A percentile compares a stretch with the other conserved stretches of the same genome.
These are phyloP conservation scores for Harpalus rubripes DNA, from an alignment of 2,888 invertebrate genomes.

Conservation along the genomic window DNA sequence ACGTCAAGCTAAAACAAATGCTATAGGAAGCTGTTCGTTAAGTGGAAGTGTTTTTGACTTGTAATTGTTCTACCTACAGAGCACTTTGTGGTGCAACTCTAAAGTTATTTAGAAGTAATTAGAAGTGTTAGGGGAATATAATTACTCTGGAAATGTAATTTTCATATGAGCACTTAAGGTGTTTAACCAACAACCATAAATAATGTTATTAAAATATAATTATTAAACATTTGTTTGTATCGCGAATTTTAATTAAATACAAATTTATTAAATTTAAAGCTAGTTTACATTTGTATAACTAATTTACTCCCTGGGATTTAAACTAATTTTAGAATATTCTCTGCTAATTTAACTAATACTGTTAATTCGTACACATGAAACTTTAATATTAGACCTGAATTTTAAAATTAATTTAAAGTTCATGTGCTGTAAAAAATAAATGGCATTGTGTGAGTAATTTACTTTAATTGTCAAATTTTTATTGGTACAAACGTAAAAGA, in stretches of 20 bases:
- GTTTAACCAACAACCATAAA: conserved; percentile 54
- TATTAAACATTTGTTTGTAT: conserved; percentile 41
- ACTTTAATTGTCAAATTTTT: background rate
- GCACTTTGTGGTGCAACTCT: conserved; percentile 24
- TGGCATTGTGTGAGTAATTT: background rate
- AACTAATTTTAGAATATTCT: conserved; percentile 18
- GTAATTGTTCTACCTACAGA: conserved; percentile 22
- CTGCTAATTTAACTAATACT: conserved; percentile 11
- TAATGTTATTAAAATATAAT: conserved; percentile 48
- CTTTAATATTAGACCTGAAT: background rate
- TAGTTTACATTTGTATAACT: conserved; percentile 30
- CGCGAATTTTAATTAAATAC: conserved; percentile 33
- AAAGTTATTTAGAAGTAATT: conserved; percentile 56
- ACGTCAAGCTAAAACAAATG: conserved; percentile 32
- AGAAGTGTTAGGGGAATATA: conserved; percentile 45
- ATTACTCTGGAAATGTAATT: conserved; percentile 49
- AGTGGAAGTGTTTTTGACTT: conserved; percentile 44
- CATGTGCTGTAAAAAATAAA: background rate
- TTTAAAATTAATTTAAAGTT: background rate
- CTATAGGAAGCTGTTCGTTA: conserved; percentile 37
- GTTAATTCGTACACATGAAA: conserved; percentile 4
- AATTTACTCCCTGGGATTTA: conserved; percentile 25
- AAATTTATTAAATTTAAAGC: conserved; percentile 43
- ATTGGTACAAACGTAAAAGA: background rate
- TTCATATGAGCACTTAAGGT: conserved; percentile 44